Evolutionary conservation across 2,113 vertebrate genomes (phyloP).

Genomic region (Penelope pileata): DNA sequence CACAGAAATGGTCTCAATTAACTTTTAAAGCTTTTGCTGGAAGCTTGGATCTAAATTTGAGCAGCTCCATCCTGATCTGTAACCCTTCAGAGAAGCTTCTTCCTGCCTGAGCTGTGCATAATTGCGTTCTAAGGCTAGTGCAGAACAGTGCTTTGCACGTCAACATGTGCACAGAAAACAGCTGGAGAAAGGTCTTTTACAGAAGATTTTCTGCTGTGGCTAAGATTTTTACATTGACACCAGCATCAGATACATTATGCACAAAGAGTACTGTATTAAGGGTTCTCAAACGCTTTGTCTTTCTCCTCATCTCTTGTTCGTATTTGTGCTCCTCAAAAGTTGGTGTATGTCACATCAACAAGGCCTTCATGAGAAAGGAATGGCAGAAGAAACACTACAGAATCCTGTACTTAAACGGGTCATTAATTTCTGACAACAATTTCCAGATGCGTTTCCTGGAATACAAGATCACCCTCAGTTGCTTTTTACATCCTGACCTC

Average conservation of each 20-base stretch:
- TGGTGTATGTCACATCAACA: not conserved
- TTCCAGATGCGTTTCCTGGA: constrained; percentile 49
- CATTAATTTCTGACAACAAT: constrained; percentile 38
- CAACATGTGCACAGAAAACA: not conserved
- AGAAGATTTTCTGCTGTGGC: not conserved
- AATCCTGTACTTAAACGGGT: constrained; percentile 52
- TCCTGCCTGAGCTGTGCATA: not conserved
- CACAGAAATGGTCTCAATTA: not conserved
- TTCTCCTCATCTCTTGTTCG: not conserved
- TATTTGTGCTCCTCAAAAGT: constrained; percentile 47
- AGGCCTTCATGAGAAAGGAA: not conserved
- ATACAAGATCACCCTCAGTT: constrained; percentile 50
- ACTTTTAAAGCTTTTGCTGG: not conserved
- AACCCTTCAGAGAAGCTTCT: not conserved
- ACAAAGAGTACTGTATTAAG: constrained; percentile 2
- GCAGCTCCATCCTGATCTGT: not conserved
- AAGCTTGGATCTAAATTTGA: not conserved
- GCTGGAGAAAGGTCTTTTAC: not conserved
- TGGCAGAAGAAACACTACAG: not conserved
- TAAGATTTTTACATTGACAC: not conserved
- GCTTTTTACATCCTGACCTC: constrained; percentile 12
- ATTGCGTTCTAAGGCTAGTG: not conserved
- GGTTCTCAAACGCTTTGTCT: constrained; percentile 26
- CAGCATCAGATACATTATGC: not conserved
- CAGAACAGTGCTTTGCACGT: not conserved